Percentiles rank a stretch among this genome's conserved stretches.
These are phyloP conservation scores for Lepilemur septentrionalis DNA, from an alignment of 2,797 vertebrate species.

Conservation along the genomic window DNA sequence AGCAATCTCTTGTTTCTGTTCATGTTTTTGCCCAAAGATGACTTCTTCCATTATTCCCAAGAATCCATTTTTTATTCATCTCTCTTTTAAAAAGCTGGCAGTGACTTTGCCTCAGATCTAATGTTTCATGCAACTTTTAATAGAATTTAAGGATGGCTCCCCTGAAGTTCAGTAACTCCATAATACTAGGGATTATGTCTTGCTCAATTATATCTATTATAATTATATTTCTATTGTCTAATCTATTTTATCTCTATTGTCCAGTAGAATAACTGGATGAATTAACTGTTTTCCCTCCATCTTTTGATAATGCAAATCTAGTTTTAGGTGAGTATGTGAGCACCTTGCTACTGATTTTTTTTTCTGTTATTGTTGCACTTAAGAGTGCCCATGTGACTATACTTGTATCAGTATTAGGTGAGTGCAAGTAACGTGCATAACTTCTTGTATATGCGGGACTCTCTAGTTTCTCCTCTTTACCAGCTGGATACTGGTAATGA, in stretches of 20 bases:
- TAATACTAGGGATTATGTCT: not conserved
- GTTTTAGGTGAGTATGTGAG: not conserved
- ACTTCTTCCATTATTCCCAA: not conserved
- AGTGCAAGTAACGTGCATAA: not conserved
- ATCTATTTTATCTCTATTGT: not conserved
- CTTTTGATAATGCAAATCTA: not conserved
- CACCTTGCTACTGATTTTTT: not conserved
- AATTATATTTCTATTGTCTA: not conserved
- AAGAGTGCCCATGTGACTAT: not conserved
- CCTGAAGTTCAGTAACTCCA: not conserved
- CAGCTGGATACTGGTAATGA: not conserved
- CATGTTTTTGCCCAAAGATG: not conserved
- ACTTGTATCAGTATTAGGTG: not conserved
- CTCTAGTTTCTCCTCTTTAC: not conserved
- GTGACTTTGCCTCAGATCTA: not conserved
- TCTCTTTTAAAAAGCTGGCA: not conserved
- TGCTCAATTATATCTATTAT: not conserved
- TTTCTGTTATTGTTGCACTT: not conserved
- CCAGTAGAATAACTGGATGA: not conserved
- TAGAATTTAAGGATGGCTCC: not conserved
- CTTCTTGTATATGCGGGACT: not conserved
- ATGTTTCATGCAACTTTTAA: not conserved
- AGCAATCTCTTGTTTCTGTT: not conserved
- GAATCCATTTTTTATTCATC: not conserved
- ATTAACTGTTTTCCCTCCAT: not conserved